These are phyloP conservation scores for Barypeithes pellucidus DNA, from an alignment of 2,888 invertebrate genomes.

Conservation along the genomic window DNA sequence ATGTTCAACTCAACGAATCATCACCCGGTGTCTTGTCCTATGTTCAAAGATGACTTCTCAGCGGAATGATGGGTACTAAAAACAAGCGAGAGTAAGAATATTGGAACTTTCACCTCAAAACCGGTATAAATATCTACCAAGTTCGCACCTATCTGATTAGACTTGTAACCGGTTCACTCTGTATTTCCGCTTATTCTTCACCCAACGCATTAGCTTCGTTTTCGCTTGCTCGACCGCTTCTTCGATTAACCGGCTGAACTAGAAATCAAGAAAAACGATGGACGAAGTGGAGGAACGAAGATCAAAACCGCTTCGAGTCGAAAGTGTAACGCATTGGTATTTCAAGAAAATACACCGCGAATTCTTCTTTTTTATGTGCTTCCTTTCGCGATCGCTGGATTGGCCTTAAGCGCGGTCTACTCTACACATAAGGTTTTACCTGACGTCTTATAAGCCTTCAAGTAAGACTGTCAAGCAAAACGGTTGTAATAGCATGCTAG, in stretches of 20 bases:
- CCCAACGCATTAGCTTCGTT: constrained; percentile 37
- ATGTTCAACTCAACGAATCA: no score
- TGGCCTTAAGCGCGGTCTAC: constrained; percentile 17
- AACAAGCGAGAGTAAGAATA: background rate
- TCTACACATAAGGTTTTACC: constrained; percentile 2
- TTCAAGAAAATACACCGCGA: constrained; percentile 24
- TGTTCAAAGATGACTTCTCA: no score
- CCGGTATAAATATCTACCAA: background rate
- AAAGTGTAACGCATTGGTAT: constrained; percentile 46
- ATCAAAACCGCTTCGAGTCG: constrained; percentile 32
- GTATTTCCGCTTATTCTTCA: constrained; percentile 25
- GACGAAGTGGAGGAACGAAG: constrained; percentile 25
- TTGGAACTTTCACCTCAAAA: background rate
- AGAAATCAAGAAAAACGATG: constrained; percentile 50
- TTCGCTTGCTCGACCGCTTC: constrained; percentile 41
- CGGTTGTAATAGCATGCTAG: no score
- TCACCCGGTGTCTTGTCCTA: no score
- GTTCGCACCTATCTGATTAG: background rate
- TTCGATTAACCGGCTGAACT: constrained; percentile 54
- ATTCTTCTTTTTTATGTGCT: constrained; percentile 40
- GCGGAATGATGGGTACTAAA: background rate
- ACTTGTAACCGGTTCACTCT: background rate
- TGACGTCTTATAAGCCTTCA: background rate
- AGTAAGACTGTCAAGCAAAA: no score
- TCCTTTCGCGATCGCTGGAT: constrained; percentile 26